phyloP scores from a whole-genome alignment of 2,113 vertebrate genomes.

The Dolichallabes microphthalmus region DNA sequence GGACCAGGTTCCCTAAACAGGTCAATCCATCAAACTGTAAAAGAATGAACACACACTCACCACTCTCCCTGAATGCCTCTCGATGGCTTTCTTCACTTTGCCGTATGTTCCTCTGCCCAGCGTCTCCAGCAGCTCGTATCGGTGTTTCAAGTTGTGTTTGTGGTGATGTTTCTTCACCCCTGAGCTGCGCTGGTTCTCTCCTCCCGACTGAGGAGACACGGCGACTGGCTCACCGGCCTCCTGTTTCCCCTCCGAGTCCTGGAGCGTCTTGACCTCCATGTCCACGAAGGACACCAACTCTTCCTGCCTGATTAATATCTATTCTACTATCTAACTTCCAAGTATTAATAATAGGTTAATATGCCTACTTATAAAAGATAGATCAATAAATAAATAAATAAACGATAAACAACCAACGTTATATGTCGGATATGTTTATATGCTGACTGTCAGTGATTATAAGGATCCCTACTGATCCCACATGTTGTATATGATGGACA shows the following conservation, averaged over 20 bases:
- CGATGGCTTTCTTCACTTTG: slow-evolving; percentile 95
- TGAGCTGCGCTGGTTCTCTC: slow-evolving; percentile 67
- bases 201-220: slow-evolving; percentile 46
- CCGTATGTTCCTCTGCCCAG: slow-evolving; percentile 95
- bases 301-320: slow-evolving; percentile 64
- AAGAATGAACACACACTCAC: slow-evolving; percentile 70
- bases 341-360: slow-evolving; percentile 66
- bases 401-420: slow-evolving; percentile 28
- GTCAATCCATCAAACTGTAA: neutral
- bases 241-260: slow-evolving; percentile 50
- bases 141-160: slow-evolving; percentile 98
- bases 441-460: slow-evolving; percentile 68
- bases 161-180: slow-evolving; percentile 94
- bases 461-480: slow-evolving; percentile 50
- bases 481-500: slow-evolving; percentile 34
- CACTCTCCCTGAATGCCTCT: slow-evolving; percentile 93
- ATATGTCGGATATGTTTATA: slow-evolving; percentile 34
- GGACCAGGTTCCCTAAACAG: neutral
- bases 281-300: slow-evolving; percentile 53
- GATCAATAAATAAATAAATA: slow-evolving; percentile 79
- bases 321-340: slow-evolving; percentile 54
- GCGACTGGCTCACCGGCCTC: slow-evolving; percentile 49
- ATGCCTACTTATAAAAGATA: slow-evolving; percentile 61
- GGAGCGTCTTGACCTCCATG: slow-evolving; percentile 64
- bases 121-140: slow-evolving; percentile 96